Percentiles rank a stretch among this genome's conserved stretches.
Conservation (phyloP, 2,113 vertebrate species). For the Crypturellus undulatus region DNA sequence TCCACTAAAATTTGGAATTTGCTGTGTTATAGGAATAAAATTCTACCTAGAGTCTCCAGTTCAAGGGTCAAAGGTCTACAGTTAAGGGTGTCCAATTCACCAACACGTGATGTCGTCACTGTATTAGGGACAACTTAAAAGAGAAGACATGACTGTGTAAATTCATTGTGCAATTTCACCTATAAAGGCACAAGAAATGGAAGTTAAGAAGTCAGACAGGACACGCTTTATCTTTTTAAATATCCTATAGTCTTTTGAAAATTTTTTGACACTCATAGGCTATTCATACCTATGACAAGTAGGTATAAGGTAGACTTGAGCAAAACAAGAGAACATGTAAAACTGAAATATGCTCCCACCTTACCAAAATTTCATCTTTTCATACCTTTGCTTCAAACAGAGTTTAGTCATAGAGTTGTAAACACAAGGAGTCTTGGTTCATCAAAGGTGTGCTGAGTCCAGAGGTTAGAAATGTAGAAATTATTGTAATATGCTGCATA, state of each 20-base stretch:
- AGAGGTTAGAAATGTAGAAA: not conserved
- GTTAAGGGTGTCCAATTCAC: not conserved
- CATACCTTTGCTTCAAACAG: not conserved
- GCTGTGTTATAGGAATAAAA: not conserved
- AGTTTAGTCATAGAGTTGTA: not conserved
- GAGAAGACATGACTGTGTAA: not conserved
- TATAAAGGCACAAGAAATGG: not conserved
- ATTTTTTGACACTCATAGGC: not conserved
- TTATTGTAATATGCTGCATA: not conserved
- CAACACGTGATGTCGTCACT: not conserved
- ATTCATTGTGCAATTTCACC: not conserved
- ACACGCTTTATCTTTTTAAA: not conserved
- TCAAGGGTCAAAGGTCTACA: not conserved
- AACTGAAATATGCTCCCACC: not conserved
- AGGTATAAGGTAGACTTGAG: not conserved
- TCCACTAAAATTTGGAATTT: not conserved
- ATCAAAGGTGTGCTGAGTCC: not conserved
- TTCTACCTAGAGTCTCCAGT: not conserved
- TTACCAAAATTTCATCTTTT: not conserved
- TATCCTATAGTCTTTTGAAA: not conserved
- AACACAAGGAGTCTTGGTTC: not conserved
- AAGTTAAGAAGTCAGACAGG: not conserved
- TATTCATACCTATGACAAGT: not conserved
- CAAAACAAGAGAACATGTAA: not conserved
- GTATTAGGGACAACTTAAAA: not conserved